Percentiles rank a stretch among this genome's conserved stretches.
These are phyloP conservation scores for Nibea coibor DNA, from an alignment of 2,113 vertebrate genomes.

Conservation along the genomic window DNA sequence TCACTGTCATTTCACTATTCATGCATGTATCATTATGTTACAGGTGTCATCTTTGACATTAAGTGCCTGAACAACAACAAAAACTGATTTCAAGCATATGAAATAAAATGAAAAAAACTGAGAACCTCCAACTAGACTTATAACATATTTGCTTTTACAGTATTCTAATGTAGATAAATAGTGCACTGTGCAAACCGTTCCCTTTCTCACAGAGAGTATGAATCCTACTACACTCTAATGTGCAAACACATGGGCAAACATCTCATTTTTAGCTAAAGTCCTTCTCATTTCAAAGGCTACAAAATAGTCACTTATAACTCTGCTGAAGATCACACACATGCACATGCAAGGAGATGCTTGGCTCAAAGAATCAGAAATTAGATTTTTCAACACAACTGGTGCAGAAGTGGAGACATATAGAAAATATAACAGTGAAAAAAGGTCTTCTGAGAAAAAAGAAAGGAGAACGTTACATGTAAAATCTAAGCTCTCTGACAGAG, in stretches of 20 bases:
- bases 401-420: not conserved
- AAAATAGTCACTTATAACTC: not conserved
- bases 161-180: no score
- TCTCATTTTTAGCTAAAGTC: not conserved
- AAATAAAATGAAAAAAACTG: no score
- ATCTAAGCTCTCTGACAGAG: not conserved
- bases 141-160: no score
- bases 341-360: not conserved
- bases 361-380: not conserved
- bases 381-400: not conserved
- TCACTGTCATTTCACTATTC: not conserved
- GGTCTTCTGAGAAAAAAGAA: not conserved
- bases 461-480: not conserved
- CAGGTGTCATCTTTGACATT: not conserved
- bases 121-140: no score
- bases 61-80: not conserved
- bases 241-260: not conserved
- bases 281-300: not conserved
- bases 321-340: not conserved
- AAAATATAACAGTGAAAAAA: not conserved
- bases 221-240: not conserved
- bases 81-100: not conserved
- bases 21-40: not conserved
- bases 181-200: not conserved
- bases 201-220: not conserved